Evolutionary conservation across 2,888 invertebrate species (phyloP).

Genomic region (Chelonus formosanus): DNA sequence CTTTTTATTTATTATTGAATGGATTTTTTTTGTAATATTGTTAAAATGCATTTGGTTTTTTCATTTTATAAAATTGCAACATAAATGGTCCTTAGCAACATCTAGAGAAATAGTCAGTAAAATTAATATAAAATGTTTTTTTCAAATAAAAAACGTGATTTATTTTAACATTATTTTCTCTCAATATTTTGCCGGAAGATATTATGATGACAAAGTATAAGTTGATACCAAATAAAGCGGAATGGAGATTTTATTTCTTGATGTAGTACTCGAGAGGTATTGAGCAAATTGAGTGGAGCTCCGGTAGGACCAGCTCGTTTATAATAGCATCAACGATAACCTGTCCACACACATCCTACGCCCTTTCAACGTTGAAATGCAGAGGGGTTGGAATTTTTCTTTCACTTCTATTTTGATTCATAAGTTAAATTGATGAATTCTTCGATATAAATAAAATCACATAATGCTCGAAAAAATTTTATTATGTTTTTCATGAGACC

Average conservation of each 20-base stretch:
- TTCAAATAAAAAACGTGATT: too few species aligned
- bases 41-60: too few species aligned
- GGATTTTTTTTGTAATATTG: too few species aligned
- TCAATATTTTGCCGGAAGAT: too few species aligned
- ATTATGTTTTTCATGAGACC: neutral
- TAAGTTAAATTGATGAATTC: conserved; percentile 2
- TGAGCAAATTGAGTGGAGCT: conserved; percentile 56
- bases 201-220: conserved; percentile 48
- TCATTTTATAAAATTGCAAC: too few species aligned
- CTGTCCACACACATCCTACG: conserved; percentile 34
- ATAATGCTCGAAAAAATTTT: neutral
- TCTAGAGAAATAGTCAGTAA: too few species aligned
- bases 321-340: conserved; percentile 50
- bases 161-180: too few species aligned
- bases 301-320: conserved; percentile 51
- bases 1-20: too few species aligned
- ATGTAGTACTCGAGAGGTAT: conserved; percentile 43
- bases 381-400: conserved; percentile 7
- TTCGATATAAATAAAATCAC: neutral
- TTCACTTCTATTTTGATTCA: neutral
- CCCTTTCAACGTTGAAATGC: neutral
- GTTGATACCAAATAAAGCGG: conserved; percentile 44
- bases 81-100: too few species aligned
- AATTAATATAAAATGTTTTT: too few species aligned
- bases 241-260: conserved; percentile 31